phyloP scores from a whole-genome alignment of 2,113 vertebrate species.

The Psophia crepitans region DNA sequence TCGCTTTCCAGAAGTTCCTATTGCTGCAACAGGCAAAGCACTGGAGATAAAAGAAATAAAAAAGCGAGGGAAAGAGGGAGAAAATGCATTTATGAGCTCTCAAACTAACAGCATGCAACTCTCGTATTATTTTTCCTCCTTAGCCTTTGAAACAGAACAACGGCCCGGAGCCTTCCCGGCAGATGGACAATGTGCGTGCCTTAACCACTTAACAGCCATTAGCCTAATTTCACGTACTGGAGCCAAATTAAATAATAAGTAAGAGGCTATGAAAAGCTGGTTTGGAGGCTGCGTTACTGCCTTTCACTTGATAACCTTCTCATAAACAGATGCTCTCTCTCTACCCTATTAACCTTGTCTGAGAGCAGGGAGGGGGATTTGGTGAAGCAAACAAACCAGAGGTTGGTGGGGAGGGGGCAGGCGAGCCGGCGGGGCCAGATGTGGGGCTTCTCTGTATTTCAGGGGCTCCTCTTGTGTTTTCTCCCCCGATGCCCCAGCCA shows the following conservation, averaged over 20 bases:
- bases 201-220: constrained; percentile 83
- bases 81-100: constrained; percentile 68
- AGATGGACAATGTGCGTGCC: constrained; percentile 79
- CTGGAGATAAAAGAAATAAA: constrained; percentile 57
- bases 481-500: accelerated
- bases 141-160: constrained; percentile 78
- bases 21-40: constrained; percentile 53
- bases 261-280: constrained; percentile 79
- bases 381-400: neutral
- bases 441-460: neutral
- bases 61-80: constrained; percentile 40
- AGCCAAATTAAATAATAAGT: constrained; percentile 85
- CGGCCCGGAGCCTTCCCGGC: constrained; percentile 76
- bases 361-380: neutral
- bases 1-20: constrained; percentile 62
- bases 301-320: constrained; percentile 72
- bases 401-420: neutral
- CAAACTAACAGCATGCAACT: constrained; percentile 64
- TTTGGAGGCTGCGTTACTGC: constrained; percentile 72
- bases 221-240: constrained; percentile 77
- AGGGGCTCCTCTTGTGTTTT: neutral
- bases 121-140: constrained; percentile 70
- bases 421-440: neutral
- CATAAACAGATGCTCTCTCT: constrained; percentile 75
- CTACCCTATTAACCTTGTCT: constrained; percentile 68